Conservation (phyloP, 1,140 invertebrate genomes). For the Brachionus rotundiformis region DNA sequence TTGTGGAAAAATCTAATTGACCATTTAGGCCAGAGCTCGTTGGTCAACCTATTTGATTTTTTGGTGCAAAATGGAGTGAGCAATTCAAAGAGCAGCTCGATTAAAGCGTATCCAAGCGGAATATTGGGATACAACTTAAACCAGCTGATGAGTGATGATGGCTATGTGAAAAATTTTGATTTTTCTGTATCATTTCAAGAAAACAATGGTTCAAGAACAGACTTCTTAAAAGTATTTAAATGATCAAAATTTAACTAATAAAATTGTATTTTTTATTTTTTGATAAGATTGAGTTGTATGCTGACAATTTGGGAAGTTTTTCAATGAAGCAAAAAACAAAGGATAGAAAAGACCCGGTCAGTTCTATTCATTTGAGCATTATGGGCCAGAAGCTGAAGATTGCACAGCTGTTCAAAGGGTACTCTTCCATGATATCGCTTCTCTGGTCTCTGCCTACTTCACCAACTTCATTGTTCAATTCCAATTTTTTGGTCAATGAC, state of each 20-base stretch:
- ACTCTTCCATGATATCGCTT: background rate
- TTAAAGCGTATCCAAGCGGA: background rate
- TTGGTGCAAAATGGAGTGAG: background rate
- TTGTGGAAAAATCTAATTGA: background rate
- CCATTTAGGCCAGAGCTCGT: background rate
- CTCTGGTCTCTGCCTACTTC: conserved; percentile 8
- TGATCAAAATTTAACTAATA: too few relatives aligned
- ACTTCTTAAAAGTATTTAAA: conserved; percentile 30
- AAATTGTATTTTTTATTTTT: too few relatives aligned
- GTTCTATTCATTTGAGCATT: background rate
- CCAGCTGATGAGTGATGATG: background rate
- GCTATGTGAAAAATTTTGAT: conserved; percentile 16
- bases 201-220: background rate
- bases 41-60: background rate
- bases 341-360: conserved; percentile 5
- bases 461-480: conserved; percentile 16
- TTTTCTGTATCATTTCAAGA: background rate
- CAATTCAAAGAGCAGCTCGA: background rate
- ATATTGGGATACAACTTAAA: background rate
- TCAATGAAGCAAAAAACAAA: background rate
- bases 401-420: background rate
- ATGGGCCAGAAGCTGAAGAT: conserved; percentile 36
- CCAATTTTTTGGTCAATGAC: conserved; percentile 16
- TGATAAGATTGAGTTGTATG: conserved; percentile 1
- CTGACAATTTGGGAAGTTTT: background rate